Base-by-base conservation (phyloP, 2,888 invertebrate species). In the Ophion ventricosus region DNA sequence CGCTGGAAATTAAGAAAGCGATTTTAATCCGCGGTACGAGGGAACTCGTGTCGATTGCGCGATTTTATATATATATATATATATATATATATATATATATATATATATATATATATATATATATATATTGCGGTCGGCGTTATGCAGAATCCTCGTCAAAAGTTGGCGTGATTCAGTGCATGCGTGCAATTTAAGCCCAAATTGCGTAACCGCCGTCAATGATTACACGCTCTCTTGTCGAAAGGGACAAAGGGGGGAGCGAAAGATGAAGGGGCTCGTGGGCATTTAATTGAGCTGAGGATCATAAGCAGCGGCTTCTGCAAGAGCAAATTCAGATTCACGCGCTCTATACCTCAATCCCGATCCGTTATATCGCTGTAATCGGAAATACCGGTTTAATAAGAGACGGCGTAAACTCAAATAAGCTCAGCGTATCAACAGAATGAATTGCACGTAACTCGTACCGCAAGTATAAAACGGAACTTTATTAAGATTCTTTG, bases 281-380 rank as follows among this genome's bases (percentile, higher is more conserved):
- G 86, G 88, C 87, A 89, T 89, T 90, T 89, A 90, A 91, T 91
- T 90, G 89, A 90, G 89, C 85, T 88, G 56, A 20, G 89, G 91
- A 91, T 91, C 89, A 90, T 91, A 89, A 91, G 89, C 88, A 85
- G 88, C 72, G 64, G 2, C 17, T 20, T 74, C 56, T 14, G 17
- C 56, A 29, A 64, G 20, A 54, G 14, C 23, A 7, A 64, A 57
- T 70, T 63, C 23, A 40, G 23, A 70, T 79, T 20, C 57, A 25
- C 43, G 25, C 23, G 64, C 63, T 63, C n/a, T n/a, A n/a, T 56
- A 35, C 63, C 49, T 67, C 57, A 56, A 59, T 67, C 35, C 20
- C 35, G 59, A 77, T 23, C 63, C 63, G 78, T 57, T 67, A 43
- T 61, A 49, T 49, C 73, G 69, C 26, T 35, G 43, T 20, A 63